Evolutionary conservation across 2,113 vertebrate genomes (phyloP).

Genomic region (Delphinapterus leucas): DNA sequence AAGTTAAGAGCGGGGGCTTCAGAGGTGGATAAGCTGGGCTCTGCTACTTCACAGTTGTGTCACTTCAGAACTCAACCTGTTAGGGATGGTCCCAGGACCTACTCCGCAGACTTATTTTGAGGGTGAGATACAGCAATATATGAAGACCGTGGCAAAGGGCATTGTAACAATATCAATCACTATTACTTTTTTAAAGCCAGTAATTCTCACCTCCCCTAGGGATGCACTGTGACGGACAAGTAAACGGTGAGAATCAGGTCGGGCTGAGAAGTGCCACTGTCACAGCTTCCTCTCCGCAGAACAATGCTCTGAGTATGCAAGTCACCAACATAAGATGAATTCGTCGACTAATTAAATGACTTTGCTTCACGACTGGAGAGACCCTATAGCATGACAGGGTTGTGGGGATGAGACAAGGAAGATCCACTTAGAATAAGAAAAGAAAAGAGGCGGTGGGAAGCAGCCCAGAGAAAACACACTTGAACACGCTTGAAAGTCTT

Average conservation of each 20-base stretch:
- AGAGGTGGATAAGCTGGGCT: not conserved
- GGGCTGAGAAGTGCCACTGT: not conserved
- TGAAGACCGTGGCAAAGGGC: not conserved
- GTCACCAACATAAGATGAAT: not conserved
- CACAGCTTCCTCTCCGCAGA: not conserved
- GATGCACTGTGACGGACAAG: fast-evolving
- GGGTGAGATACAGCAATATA: not conserved
- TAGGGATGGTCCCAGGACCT: not conserved
- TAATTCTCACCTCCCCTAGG: not conserved
- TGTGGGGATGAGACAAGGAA: not conserved
- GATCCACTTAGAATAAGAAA: not conserved
- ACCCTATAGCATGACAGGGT: not conserved
- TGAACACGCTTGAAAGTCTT: not conserved
- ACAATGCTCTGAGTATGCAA: not conserved
- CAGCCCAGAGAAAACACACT: not conserved
- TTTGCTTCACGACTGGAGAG: not conserved
- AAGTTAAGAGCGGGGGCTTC: not conserved
- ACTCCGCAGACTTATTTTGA: not conserved
- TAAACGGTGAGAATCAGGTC: fast-evolving
- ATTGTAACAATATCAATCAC: not conserved
- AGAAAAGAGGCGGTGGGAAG: not conserved
- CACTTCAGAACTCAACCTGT: not conserved
- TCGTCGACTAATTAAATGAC: not conserved
- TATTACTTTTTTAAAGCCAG: not conserved
- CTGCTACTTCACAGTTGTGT: not conserved